Conservation (phyloP, 2,797 vertebrate genomes). For the Falco concolor region DNA sequence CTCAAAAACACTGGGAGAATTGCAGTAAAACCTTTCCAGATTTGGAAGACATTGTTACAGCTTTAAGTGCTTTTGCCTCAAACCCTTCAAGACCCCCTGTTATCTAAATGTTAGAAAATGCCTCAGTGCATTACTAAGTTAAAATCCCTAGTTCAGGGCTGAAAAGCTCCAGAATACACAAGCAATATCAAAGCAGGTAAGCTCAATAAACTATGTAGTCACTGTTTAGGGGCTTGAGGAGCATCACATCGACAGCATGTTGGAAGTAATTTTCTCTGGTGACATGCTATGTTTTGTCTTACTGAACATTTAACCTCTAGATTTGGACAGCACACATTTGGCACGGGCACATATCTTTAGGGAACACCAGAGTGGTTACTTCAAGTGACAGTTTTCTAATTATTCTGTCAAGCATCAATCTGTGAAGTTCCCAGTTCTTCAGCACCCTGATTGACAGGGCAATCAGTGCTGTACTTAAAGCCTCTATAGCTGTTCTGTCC, state of each 20-base stretch:
- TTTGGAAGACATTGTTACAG: neutral
- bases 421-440: slow-evolving; percentile 82
- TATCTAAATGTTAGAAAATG: neutral
- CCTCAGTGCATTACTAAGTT: neutral
- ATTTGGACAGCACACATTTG: slow-evolving; percentile 67
- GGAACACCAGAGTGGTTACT: slow-evolving; percentile 89
- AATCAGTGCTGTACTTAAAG: slow-evolving; percentile 86
- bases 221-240: slow-evolving; percentile 39
- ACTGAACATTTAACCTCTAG: slow-evolving; percentile 80
- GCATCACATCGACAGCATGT: slow-evolving; percentile 43
- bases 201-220: slow-evolving; percentile 22
- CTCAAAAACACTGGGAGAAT: neutral
- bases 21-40: neutral
- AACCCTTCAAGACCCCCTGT: neutral
- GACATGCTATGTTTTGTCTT: slow-evolving; percentile 77
- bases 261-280: slow-evolving; percentile 69
- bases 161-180: neutral
- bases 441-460: slow-evolving; percentile 89
- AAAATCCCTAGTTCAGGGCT: neutral
- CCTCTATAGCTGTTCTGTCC: slow-evolving; percentile 50
- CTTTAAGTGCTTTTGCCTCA: neutral
- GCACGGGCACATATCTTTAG: slow-evolving; percentile 75
- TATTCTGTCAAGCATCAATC: slow-evolving; percentile 99
- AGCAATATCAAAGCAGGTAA: slow-evolving; percentile 27
- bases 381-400: slow-evolving; percentile 98